phyloP scores from a whole-genome alignment of 2,797 vertebrate species.

The Calcarius lapponicus region DNA sequence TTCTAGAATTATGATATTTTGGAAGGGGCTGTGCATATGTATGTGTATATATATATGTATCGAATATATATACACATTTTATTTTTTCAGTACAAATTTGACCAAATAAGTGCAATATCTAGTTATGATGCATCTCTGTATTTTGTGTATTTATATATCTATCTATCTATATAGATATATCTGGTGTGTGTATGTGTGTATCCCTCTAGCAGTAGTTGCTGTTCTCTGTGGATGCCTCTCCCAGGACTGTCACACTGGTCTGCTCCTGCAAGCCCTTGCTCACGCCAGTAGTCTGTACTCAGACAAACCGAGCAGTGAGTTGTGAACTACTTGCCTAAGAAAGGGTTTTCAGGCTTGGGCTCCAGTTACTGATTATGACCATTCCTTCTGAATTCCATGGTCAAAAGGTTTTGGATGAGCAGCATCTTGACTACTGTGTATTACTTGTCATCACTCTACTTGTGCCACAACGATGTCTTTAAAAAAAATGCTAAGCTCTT shows the following conservation, averaged over 20 bases:
- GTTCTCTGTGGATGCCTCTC: neutral
- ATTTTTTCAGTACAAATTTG: neutral
- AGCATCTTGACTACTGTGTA: neutral
- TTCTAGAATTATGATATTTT: neutral
- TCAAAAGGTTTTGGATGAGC: slow-evolving; percentile 43
- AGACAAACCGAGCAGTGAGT: neutral
- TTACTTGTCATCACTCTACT: neutral
- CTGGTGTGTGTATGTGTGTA: neutral
- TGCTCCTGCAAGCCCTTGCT: slow-evolving; percentile 62
- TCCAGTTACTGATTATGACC: slow-evolving; percentile 63
- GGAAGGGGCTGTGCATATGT: neutral
- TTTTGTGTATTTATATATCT: neutral
- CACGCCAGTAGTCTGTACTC: neutral
- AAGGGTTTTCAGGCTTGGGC: slow-evolving; percentile 63
- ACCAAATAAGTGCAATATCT: neutral
- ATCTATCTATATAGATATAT: neutral
- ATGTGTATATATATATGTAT: neutral
- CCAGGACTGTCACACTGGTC: slow-evolving; percentile 2
- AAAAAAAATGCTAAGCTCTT: neutral
- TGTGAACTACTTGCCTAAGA: slow-evolving; percentile 16
- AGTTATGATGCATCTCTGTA: neutral
- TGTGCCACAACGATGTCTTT: neutral
- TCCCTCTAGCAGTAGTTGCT: neutral
- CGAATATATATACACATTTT: neutral
- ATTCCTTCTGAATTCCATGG: slow-evolving; percentile 57